Base-by-base conservation (phyloP, 1,140 invertebrate genomes). In the Chlorops oryzae region DNA sequence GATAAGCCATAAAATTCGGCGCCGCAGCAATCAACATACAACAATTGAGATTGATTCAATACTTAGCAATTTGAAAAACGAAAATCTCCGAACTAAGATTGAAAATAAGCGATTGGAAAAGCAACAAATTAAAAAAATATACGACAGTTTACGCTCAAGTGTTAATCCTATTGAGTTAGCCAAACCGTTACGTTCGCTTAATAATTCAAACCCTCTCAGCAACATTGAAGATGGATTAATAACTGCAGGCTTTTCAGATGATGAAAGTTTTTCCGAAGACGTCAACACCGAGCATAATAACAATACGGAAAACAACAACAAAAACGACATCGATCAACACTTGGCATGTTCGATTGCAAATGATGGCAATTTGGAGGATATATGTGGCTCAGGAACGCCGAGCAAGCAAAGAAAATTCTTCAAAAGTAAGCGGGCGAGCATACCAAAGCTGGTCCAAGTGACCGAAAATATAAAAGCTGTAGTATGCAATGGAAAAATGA, bases 91-190 rank as follows among this genome's bases (percentile, higher is more conserved):
- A 9, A 53, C 57, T 18, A 22, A 63, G 9, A 70, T 70, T 2
- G 59, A 52, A 5, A 57, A 47, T 0, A 70, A 65, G 23, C 55
- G 67, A 2, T 58, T 60, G 15, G 57, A 67, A 22, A 62, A 61
- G 0, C 58, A 63, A 10, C 57, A 70, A 50, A 55, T 65, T 20
- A 60, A 70, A 47, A 40, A 68, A 24, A 57, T 70, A 1, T 63
- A 70, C 23, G 37, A 61, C 17, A 66, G 67, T 21, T 47, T 70
- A 6, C 61, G 62, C 5, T 44, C 20, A 2, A 60, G 59, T 12
- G 39, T 47, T 15, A 61, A 70, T 58, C 67, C 67, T 7, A 70
- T 70, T 18, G 57, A 70, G 51, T 68, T 68, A 64, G 67, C 67
- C 1, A 59, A 59, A 32, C 67, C 67, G 0, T 42, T 70, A 2